Percentiles rank a stretch among this genome's conserved stretches.
These are phyloP conservation scores for Drosophila prosaltans DNA, from an alignment of 1,140 invertebrate species.

Conservation along the genomic window DNA sequence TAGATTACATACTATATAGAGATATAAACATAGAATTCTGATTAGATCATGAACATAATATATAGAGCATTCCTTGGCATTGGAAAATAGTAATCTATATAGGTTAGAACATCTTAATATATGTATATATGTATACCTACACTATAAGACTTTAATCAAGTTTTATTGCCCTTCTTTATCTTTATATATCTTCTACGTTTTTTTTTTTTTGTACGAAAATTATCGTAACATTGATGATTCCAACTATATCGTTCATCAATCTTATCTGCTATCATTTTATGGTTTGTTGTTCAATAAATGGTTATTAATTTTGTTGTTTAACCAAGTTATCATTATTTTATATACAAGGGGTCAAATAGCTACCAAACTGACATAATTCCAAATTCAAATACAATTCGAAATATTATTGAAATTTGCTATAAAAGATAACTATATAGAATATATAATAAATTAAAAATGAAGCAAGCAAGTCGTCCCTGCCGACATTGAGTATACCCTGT, in stretches of 20 bases:
- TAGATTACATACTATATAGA: neutral
- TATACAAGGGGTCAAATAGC: neutral
- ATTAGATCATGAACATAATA: neutral
- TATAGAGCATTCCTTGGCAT: neutral
- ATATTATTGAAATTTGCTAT: no score
- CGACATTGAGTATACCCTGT: no score
- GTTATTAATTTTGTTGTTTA: constrained; percentile 9
- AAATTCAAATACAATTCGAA: neutral
- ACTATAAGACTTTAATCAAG: no score
- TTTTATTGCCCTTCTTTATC: no score
- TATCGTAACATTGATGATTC: constrained; percentile 1
- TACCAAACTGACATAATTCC: neutral
- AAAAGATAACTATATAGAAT: no score
- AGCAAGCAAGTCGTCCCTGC: no score
- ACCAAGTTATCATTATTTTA: constrained; percentile 4
- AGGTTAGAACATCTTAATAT: no score
- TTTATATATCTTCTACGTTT: no score
- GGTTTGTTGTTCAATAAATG: constrained; percentile 14
- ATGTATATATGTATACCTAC: no score
- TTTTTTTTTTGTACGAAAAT: neutral
- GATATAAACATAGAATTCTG: neutral
- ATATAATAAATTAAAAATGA: no score
- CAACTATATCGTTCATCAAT: neutral
- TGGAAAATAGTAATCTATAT: no score
- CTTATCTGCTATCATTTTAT: constrained; percentile 4